Evolutionary conservation across 2,888 invertebrate genomes (phyloP).

Genomic region (Galerucella pusilla): DNA sequence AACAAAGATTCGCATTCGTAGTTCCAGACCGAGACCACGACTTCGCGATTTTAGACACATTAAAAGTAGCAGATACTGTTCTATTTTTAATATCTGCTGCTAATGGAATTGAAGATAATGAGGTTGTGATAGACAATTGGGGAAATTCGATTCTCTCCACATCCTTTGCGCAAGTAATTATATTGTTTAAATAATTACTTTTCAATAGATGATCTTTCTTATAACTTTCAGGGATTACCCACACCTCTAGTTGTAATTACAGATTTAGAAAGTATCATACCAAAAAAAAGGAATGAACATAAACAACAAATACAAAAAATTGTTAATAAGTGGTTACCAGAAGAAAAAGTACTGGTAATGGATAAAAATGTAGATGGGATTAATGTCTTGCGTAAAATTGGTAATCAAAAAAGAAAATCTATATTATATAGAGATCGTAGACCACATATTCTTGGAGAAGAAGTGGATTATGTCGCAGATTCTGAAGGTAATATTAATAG

Average conservation of each 20-base stretch:
- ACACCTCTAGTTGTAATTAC: constrained; percentile 80
- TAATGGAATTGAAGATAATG: constrained; percentile 65
- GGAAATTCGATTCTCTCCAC: constrained; percentile 82
- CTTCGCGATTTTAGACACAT: constrained; percentile 80
- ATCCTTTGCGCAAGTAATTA: constrained; percentile 77
- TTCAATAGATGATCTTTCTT: background rate
- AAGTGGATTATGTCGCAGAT: constrained; percentile 73
- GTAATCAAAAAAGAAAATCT: constrained; percentile 82
- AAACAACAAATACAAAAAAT: constrained; percentile 74
- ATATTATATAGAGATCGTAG: constrained; percentile 82
- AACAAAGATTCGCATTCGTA: constrained; percentile 88
- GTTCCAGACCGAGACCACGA: constrained; percentile 78
- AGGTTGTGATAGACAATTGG: constrained; percentile 81
- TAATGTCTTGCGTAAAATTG: constrained; percentile 78
- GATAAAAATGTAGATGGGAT: constrained; percentile 82
- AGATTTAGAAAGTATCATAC: constrained; percentile 78
- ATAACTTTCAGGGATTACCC: constrained; percentile 71
- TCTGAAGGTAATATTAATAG: constrained; percentile 57
- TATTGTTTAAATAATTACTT: background rate
- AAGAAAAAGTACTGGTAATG: constrained; percentile 82
- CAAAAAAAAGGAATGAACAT: constrained; percentile 77
- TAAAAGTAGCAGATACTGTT: constrained; percentile 88
- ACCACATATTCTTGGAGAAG: constrained; percentile 87
- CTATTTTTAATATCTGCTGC: constrained; percentile 81
- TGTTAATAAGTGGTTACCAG: constrained; percentile 80